Evolutionary conservation across 2,113 vertebrate genomes (phyloP), one percentile per base, ranked within the genome.

Genomic region (Tor tambroides): DNA sequence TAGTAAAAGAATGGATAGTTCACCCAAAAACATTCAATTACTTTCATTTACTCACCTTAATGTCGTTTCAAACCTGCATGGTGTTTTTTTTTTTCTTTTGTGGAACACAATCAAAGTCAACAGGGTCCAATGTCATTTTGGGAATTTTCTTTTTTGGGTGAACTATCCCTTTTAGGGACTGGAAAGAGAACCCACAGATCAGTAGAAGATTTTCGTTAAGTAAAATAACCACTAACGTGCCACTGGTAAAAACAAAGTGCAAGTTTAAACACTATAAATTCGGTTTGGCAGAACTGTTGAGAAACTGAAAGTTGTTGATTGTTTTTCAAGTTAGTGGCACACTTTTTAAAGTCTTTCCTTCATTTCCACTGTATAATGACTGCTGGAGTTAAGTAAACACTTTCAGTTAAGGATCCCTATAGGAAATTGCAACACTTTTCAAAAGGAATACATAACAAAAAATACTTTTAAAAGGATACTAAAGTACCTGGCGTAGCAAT

Each of bases 371-470:
- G 15, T 26, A 65, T 74, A 23, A 19, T 23, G 59, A 75, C 79
- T 72, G 54, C 51, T n/a, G 56, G 56, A 61, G 56, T 8, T 61
- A 35, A 75, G 82, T 67, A 85, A 89, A 89, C 85, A 85, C 69
- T 76, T 86, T 59, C 23, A 30, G 21, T 61, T 61, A n/a, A 41
- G 15, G 14, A 69, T 30, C 51, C 43, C 28, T 32, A 38, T 46
- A 79, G 61, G 43, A 89, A 49, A 84, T 81, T 80, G 51, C 80
- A 84, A 71, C 19, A 71, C 17, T 56, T 84, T 54, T 74, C 49
- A 83, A 38, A 28, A 75, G 14, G 26, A 84, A 89, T 75, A 41
- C 72, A 56, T 56, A 46, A 41, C 69, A 76, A 83, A 76, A 77
- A 63, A 7, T 28, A 28, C 28, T 54, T 51, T 65, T 23, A 59